A percentile compares a stretch with the other conserved stretches of the same genome.
Conservation (phyloP, 2,888 invertebrate species). For the Branchinecta sandiegonensis region DNA sequence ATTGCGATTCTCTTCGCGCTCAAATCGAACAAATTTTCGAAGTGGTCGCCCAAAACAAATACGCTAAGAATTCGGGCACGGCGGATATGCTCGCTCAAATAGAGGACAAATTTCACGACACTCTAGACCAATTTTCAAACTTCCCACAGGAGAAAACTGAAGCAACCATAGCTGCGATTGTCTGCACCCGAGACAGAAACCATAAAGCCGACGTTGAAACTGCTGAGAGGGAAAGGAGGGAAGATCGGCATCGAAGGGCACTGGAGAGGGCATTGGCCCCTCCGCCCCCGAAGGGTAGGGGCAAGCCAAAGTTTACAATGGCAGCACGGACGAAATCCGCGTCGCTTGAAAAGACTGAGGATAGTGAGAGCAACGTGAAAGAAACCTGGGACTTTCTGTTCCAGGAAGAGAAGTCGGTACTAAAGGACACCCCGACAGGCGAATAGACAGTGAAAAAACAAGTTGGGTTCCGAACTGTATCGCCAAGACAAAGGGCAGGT, state of each 20-base stretch:
- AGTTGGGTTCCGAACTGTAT: no score
- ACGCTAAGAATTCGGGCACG: not conserved
- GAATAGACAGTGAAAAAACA: no score
- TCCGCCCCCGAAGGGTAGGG: not conserved
- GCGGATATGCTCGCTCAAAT: constrained; percentile 13
- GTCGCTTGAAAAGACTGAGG: constrained; percentile 7
- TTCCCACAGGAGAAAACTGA: not conserved
- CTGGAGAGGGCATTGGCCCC: not conserved
- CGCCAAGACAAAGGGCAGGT: no score
- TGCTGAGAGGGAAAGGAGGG: not conserved
- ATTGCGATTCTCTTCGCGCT: not conserved
- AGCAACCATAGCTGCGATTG: not conserved
- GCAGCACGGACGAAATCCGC: not conserved
- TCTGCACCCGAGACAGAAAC: not conserved
- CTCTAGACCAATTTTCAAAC: not conserved
- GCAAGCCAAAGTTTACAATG: not conserved
- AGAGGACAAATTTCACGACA: constrained; percentile 11
- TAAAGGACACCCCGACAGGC: no score
- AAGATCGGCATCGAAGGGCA: constrained; percentile 4
- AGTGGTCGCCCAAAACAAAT: constrained; percentile 7
- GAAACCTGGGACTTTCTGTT: no score
- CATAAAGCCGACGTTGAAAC: constrained; percentile 1
- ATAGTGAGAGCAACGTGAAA: not conserved
- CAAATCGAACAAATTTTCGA: constrained; percentile 3
- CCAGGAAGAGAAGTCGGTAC: no score